Conservation (phyloP, 2,888 invertebrate species). For the Agonopterix heracliana region DNA sequence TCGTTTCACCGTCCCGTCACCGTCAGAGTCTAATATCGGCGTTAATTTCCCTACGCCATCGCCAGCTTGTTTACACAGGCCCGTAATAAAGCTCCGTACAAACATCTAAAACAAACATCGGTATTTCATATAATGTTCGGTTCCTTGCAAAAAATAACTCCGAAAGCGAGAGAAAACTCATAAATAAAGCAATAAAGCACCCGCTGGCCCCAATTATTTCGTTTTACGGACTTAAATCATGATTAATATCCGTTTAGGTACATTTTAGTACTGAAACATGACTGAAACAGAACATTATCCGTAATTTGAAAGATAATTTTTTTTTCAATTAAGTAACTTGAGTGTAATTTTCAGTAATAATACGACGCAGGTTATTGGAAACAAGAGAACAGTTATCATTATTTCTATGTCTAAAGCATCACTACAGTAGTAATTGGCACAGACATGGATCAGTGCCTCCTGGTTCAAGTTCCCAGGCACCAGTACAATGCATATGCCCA, state of each 20-base stretch:
- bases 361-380: conserved; percentile 20
- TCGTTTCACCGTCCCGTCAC: conserved; percentile 13
- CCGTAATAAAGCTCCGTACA: conserved; percentile 40
- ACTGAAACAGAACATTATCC: conserved; percentile 28
- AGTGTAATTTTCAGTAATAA: conserved; percentile 3
- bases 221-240: conserved; percentile 54
- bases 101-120: conserved; percentile 48
- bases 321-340: neutral
- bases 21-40: conserved; percentile 22
- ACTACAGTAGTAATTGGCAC: conserved; percentile 27
- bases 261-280: conserved; percentile 27
- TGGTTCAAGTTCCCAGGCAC: conserved; percentile 40
- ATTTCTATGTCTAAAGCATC: conserved; percentile 26
- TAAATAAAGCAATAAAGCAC: conserved; percentile 59
- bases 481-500: conserved; percentile 37
- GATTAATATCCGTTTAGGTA: conserved; percentile 47
- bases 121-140: conserved; percentile 47
- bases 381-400: conserved; percentile 25
- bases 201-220: conserved; percentile 55
- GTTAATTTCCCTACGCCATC: conserved; percentile 36
- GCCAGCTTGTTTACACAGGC: conserved; percentile 39
- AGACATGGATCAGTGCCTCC: conserved; percentile 22
- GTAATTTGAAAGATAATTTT: neutral
- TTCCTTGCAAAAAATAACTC: conserved; percentile 49
- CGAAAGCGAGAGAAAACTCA: conserved; percentile 38